phyloP scores from a whole-genome alignment of 2,113 vertebrate species.

The Panthera uncia region DNA sequence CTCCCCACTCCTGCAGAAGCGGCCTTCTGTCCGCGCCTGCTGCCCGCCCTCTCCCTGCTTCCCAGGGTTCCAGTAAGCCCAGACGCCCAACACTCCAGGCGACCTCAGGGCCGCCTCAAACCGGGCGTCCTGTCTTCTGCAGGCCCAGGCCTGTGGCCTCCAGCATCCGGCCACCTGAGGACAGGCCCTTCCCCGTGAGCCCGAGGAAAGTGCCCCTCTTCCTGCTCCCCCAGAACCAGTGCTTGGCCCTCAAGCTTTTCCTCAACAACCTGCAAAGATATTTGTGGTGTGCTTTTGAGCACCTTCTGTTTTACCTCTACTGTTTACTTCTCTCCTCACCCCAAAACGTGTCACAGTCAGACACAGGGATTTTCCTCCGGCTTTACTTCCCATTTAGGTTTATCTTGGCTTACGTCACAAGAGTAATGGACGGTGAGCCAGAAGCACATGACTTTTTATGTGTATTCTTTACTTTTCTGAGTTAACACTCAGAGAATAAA shows the following conservation, averaged over 20 bases:
- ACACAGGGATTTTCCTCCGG: background rate
- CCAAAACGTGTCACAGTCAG: fast-evolving
- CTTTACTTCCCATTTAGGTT: background rate
- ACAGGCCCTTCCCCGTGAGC: fast-evolving
- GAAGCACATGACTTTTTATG: background rate
- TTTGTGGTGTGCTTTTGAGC: background rate
- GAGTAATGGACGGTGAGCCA: too few species aligned
- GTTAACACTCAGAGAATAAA: background rate
- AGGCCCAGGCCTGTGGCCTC: fast-evolving
- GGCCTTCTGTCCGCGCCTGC: background rate
- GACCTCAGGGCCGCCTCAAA: fast-evolving
- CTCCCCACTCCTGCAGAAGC: background rate
- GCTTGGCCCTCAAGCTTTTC: background rate
- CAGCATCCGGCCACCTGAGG: fast-evolving
- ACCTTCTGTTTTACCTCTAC: background rate
- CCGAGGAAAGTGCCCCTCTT: fast-evolving
- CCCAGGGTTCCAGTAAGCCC: background rate
- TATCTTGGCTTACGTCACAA: fast-evolving
- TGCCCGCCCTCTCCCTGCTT: background rate
- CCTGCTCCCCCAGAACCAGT: background rate
- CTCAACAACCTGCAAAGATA: background rate
- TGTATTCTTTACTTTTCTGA: background rate
- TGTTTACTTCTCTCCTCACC: background rate
- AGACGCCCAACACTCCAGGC: background rate
- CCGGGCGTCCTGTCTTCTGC: background rate